Conservation (phyloP, 2,113 vertebrate species). For the Hemicordylus capensis region DNA sequence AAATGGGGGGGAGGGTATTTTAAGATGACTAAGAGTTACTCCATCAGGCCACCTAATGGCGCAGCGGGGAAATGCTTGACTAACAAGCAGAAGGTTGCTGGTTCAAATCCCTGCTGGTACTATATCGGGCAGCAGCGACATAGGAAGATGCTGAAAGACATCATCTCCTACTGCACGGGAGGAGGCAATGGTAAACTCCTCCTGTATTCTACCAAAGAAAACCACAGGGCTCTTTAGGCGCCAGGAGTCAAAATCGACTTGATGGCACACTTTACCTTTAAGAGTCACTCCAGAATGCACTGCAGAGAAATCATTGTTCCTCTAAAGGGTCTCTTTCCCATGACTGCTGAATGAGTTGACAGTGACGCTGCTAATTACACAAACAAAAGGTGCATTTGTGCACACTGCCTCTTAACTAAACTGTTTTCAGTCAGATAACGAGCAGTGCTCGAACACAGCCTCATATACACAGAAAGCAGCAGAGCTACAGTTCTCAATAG, state of each 20-base stretch:
- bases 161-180: no score
- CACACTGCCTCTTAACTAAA: constrained; percentile 47
- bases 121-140: no score
- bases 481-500: not conserved
- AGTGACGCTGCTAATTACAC: constrained; percentile 11
- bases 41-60: no score
- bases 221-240: no score
- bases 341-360: not conserved
- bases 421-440: constrained; percentile 8
- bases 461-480: fast-evolving
- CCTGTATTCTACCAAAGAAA: no score
- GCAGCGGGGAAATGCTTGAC: no score
- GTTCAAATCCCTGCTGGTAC: no score
- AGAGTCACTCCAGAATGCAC: not conserved
- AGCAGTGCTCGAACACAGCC: constrained; percentile 23
- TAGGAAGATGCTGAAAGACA: no score
- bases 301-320: not conserved
- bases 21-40: not conserved
- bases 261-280: no score
- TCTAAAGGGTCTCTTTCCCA: not conserved
- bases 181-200: no score
- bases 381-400: constrained; percentile 26
- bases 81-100: no score
- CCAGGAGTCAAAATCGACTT: no score
- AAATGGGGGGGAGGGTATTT: not conserved